A percentile compares a stretch with the other conserved stretches of the same genome.
phyloP scores from a whole-genome alignment of 2,888 invertebrate species.

The Latrodectus elegans region DNA sequence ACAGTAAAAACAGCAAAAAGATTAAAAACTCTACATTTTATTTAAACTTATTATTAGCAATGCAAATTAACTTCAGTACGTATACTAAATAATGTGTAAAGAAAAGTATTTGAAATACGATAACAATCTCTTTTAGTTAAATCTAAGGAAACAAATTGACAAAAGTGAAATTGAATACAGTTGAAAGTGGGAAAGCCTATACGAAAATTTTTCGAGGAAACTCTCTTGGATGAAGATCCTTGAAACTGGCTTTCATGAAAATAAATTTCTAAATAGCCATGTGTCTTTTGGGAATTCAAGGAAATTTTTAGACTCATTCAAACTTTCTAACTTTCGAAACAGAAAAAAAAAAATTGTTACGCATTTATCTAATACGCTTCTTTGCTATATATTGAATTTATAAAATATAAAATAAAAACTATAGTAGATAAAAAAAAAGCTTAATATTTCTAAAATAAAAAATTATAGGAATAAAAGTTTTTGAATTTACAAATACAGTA shows the following conservation, averaged over 20 bases:
- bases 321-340: too few relatives aligned
- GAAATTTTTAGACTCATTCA: not conserved
- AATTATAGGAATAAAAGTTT: too few relatives aligned
- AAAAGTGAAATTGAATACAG: conserved; percentile 27
- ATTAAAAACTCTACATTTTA: too few relatives aligned
- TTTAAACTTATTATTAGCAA: not conserved
- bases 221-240: conserved; percentile 2
- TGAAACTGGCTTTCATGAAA: conserved; percentile 26
- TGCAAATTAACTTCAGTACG: not conserved
- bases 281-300: conserved; percentile 1
- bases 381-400: too few relatives aligned
- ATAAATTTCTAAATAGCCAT: conserved; percentile 12
- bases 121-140: not conserved
- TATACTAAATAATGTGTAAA: not conserved
- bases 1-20: too few relatives aligned
- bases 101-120: not conserved
- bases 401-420: too few relatives aligned
- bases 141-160: too few relatives aligned
- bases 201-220: conserved; percentile 11
- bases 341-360: too few relatives aligned
- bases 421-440: too few relatives aligned
- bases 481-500: too few relatives aligned
- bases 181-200: conserved; percentile 8
- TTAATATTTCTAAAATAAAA: too few relatives aligned
- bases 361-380: too few relatives aligned